Evolutionary conservation across 2,888 invertebrate species (phyloP), one percentile per base, ranked within the genome.

Genomic region (Drosophila birchii): DNA sequence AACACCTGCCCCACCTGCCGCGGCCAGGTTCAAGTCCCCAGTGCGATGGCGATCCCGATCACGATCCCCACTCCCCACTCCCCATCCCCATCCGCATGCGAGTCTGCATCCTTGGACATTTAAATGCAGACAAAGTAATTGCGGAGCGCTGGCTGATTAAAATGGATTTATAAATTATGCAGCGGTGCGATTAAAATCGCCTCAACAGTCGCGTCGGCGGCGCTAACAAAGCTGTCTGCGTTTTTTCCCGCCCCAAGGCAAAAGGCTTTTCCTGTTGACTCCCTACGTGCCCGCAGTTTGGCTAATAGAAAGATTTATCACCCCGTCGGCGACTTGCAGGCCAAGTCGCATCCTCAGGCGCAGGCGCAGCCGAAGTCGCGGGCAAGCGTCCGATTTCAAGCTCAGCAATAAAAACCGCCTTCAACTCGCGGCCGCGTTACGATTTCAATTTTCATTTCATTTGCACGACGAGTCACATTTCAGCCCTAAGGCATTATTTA

Each of bases 111-210:
- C 62, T 78, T 87, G 88, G 54, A 56, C 54, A 68, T 91, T 91
- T 87, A 91, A 89, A 91, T 90, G 90, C 90, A 90, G 91, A 90
- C 90, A 90, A 87, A 89, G 89, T 90, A 88, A 90, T 89, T 81
- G 91, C 82, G 79, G 91, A 81, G 78, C 72, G 75, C 59, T 72
- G 76, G 79, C 90, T 88, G 90, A 87, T 90, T 83, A 90, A 86
- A 88, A 83, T 81, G 85, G 90, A 90, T 91, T 84, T 88, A 90
- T 88, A 89, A 90, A 89, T 88, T 90, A 90, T 88, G 75, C 89
- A 67, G 78, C 78, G 75, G 55, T 68, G 78, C 90, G 86, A 86
- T 86, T 88, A 85, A 86, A 86, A 86, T 89, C 86, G 86, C 86
- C 74, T 51, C 29, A 72, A 56, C 55, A 80, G 78, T 77, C 80